Evolutionary conservation across 2,113 vertebrate genomes (phyloP), one percentile per base, ranked within the genome.

Genomic region (Toxostoma redivivum): DNA sequence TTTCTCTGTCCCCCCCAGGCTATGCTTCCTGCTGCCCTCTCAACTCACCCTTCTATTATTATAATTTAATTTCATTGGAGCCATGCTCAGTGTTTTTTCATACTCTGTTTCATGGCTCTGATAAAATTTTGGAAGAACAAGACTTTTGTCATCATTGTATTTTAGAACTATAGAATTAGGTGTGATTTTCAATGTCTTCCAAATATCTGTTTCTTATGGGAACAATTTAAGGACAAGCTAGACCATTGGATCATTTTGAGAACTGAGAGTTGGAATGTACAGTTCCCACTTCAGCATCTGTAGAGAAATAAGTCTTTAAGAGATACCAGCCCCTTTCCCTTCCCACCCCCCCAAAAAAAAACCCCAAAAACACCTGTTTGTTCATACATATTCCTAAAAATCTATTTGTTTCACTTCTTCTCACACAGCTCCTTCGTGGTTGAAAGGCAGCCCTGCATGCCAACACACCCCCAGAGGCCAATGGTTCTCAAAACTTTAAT

Each of bases 401-500:
- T 51, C 65, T 73, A 0, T 58, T 45, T 20, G 1, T 37, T 92
- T 92, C 44, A 53, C 91, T 94, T 94, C 50, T 84, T 94, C 96
- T 94, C 67, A 64, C 90, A 74, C 71, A 99, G 99, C 92, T 99
- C 99, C 1, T 99, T 99, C 47, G 98, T 99, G 96, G 99, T 99
- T 86, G 99, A 99, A 97, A 98, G 98, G 96, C 99, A 99, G 98
- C 99, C 99, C 3, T 99, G 99, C 86, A 99, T 99, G 99, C 99
- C 99, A 61, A 99, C 99, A 31, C 99, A 99, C 86, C 99, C 99
- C 47, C 99, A 99, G 98, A 99, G 99, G 85, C 99, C 99, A 16
- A 98, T 99, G 96, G 99, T 99, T 89, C 99, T 99, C 73, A 99
- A 99, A 98, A 99, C 99, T 0, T 98, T 99, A 87, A 99, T 99